Base-by-base conservation (phyloP, 1,140 invertebrate species). In the Dinothrombium tinctorium region DNA sequence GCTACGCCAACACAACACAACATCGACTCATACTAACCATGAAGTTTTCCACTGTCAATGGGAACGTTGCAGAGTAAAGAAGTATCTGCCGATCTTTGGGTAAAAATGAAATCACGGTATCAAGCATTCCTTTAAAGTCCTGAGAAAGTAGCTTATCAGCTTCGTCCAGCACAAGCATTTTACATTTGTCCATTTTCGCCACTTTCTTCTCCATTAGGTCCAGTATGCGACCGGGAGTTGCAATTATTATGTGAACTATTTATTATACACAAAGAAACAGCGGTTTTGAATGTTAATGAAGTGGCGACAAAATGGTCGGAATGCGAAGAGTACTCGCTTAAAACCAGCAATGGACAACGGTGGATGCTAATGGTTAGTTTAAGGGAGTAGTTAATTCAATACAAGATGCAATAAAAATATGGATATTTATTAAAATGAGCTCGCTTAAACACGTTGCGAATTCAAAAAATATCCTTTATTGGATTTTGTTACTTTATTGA, bases 181-280 rank as follows among this genome's bases (percentile, higher is more conserved):
- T 76, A 69, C 92, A 99, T 48, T 87, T 72, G 49, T 87, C 76
- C 72, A 94, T 86, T 57, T 81, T 72, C 14, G 90, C 89, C 50
- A 98, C 82, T 59, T 86, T 78, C 62, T 98, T 98, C 62, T 98
- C 92, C 80, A 99, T 94, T 54, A 99, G 71, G 72, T 99, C 94
- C 54, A 98, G 72, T 63, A 99, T 96, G 62, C 94, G 73, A 51
- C 94, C 94, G 47, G 94, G 94, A 48, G 92, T 99, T 35, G 94
- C 94, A 56, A 99, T 94, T 56, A 99, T 84, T 47, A 95, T 74
- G 70, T 99, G 94, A 54, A 98, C 94, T 82, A 59, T 31, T 56
- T 47, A 44, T 9, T 32, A 29, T n/a, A n/a, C n/a, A n/a, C n/a
- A n/a, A n/a, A n/a, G n/a, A n/a, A n/a, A n/a, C n/a, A n/a, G n/a